Evolutionary conservation across 2,888 invertebrate genomes (phyloP).

Genomic region (Sinohyriopsis cumingii): DNA sequence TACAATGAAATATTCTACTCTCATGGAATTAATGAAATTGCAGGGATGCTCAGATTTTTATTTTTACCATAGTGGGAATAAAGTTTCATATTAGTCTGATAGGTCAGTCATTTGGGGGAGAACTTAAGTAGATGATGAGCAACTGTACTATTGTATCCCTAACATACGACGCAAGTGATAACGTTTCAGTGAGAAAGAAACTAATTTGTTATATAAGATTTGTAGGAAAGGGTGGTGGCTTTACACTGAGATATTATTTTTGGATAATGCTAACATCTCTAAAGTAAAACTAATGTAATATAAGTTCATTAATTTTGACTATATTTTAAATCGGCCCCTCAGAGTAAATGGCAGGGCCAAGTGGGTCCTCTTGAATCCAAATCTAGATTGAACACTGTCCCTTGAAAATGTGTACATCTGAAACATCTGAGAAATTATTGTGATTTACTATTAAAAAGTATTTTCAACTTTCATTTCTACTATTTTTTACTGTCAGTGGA

Average conservation of each 20-base stretch:
- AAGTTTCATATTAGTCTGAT: constrained; percentile 7
- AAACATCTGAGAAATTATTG: no score
- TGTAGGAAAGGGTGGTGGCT: background rate
- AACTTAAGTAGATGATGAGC: constrained; percentile 2
- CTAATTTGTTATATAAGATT: constrained; percentile 1
- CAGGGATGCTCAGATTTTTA: constrained; percentile 6
- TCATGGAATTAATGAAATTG: constrained; percentile 2
- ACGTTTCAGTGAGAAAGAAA: constrained; percentile 1
- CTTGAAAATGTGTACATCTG: no score
- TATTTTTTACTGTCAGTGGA: no score
- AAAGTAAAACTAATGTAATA: background rate
- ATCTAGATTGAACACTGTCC: no score
- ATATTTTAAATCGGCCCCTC: no score
- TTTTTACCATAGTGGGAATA: background rate
- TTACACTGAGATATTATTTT: constrained; percentile 4
- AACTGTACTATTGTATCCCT: background rate
- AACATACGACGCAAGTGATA: constrained; percentile 10
- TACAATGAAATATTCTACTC: background rate
- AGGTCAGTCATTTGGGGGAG: constrained; percentile 4
- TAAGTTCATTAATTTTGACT: no score
- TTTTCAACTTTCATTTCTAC: no score
- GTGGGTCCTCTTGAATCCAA: no score
- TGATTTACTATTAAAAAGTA: no score
- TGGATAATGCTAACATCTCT: constrained; percentile 6
- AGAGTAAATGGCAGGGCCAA: no score